These are phyloP conservation scores for Isoperla grammatica DNA, from an alignment of 2,888 invertebrate species.

Conservation along the genomic window DNA sequence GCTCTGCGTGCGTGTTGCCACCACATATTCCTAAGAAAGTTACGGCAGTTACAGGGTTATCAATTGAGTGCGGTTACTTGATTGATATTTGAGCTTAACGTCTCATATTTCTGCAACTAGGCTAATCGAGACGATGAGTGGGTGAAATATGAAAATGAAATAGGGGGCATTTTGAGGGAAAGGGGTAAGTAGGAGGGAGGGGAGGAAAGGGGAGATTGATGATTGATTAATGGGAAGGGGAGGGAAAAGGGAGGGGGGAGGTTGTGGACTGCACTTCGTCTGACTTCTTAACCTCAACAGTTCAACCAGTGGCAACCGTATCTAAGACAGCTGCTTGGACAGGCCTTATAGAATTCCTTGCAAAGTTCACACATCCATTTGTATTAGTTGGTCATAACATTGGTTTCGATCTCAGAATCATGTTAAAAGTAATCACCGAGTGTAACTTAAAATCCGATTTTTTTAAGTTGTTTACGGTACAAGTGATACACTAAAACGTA, in stretches of 20 bases:
- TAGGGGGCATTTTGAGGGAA: too few relatives aligned
- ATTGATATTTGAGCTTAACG: too few relatives aligned
- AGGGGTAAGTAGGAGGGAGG: too few relatives aligned
- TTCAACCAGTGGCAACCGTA: background rate
- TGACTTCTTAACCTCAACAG: background rate
- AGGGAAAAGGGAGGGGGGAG: too few relatives aligned
- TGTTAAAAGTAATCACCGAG: background rate
- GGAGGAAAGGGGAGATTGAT: too few relatives aligned
- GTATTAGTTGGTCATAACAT: background rate
- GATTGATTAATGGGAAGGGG: too few relatives aligned
- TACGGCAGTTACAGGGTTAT: slow-evolving; percentile 1
- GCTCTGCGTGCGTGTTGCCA: background rate
- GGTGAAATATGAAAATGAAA: too few relatives aligned
- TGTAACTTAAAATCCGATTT: background rate
- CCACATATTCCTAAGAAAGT: background rate
- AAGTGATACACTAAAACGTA: background rate
- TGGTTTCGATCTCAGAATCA: background rate
- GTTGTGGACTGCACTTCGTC: too few relatives aligned
- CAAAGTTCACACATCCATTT: background rate
- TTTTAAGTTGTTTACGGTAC: background rate
- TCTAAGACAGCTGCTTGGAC: background rate
- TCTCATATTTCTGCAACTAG: too few relatives aligned
- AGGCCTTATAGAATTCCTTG: background rate
- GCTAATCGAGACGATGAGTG: too few relatives aligned
- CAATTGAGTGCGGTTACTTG: background rate